Conservation (phyloP, 2,113 vertebrate genomes). For the Platichthys flesus region DNA sequence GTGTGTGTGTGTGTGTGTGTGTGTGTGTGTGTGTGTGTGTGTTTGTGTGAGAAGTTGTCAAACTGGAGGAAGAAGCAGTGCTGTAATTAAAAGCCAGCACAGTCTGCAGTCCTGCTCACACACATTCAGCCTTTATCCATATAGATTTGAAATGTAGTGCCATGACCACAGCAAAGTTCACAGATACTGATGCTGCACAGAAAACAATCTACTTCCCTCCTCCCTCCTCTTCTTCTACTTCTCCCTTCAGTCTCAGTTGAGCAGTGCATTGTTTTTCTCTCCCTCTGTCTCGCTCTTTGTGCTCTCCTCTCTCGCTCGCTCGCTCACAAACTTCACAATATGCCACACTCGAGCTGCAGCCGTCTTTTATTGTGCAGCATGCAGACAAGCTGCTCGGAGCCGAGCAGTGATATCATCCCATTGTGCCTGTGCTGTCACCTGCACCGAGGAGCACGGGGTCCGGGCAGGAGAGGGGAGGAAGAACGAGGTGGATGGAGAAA, state of each 20-base stretch:
- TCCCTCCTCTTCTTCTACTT: neutral
- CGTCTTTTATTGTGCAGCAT: conserved; percentile 54
- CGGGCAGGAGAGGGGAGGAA: conserved; percentile 1
- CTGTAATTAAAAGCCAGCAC: conserved; percentile 73
- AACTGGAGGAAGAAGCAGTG: conserved; percentile 43
- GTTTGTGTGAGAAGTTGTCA: conserved; percentile 28
- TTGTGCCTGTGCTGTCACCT: conserved; percentile 76
- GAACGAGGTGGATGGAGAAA: conserved; percentile 19
- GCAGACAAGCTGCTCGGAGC: conserved; percentile 49
- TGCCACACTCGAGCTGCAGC: conserved; percentile 60
- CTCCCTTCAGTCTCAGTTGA: conserved; percentile 8
- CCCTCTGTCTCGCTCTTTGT: conserved; percentile 13
- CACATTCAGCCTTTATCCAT: conserved; percentile 37
- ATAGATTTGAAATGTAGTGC: conserved; percentile 10
- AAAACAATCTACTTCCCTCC: neutral
- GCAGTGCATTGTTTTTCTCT: conserved; percentile 26
- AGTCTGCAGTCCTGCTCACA: conserved; percentile 60
- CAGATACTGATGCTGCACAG: conserved; percentile 3
- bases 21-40: conserved; percentile 9
- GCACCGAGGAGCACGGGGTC: conserved; percentile 61
- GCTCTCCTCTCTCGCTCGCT: neutral
- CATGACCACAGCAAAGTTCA: conserved; percentile 24
- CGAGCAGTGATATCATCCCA: conserved; percentile 68
- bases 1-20: conserved; percentile 13
- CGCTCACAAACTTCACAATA: conserved; percentile 45